phyloP scores from a whole-genome alignment of 2,113 vertebrate species.

The Calonectris borealis region DNA sequence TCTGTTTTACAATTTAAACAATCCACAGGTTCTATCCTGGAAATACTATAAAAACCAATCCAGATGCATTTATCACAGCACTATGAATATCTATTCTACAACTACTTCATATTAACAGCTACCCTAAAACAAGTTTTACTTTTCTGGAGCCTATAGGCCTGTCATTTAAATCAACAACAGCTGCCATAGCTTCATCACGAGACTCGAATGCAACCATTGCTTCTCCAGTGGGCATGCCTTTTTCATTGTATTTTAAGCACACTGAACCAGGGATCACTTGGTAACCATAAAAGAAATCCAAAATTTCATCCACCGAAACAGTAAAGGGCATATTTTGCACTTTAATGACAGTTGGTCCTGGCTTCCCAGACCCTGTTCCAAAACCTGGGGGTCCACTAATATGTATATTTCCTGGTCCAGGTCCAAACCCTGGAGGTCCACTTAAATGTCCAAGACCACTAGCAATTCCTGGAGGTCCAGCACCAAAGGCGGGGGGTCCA shows the following conservation, averaged over 20 bases:
- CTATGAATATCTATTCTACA: conserved; percentile 75
- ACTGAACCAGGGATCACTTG: conserved; percentile 96
- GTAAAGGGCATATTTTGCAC: conserved; percentile 99
- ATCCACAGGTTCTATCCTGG: conserved; percentile 77
- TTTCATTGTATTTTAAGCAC: conserved; percentile 96
- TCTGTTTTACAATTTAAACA: conserved; percentile 71
- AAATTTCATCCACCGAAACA: conserved; percentile 95
- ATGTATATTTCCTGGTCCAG: conserved; percentile 78
- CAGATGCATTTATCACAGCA: conserved; percentile 80
- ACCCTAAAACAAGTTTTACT: conserved; percentile 95
- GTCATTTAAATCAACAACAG: conserved; percentile 97
- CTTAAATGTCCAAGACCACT: conserved; percentile 79
- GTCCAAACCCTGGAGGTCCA: conserved; percentile 78
- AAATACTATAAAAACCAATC: conserved; percentile 80
- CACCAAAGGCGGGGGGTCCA: conserved; percentile 84
- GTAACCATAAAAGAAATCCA: conserved; percentile 99
- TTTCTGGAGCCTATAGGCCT: conserved; percentile 96
- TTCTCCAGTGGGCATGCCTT: conserved; percentile 96
- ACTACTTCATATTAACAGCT: conserved; percentile 69
- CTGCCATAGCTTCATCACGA: conserved; percentile 93
- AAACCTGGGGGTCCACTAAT: conserved; percentile 84
- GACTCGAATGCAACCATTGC: conserved; percentile 98
- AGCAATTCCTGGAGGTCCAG: conserved; percentile 79
- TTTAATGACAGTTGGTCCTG: conserved; percentile 93
- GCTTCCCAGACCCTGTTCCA: conserved; percentile 81